Evolutionary conservation across 2,888 invertebrate genomes (phyloP).

Genomic region (Camponotus fellah): DNA sequence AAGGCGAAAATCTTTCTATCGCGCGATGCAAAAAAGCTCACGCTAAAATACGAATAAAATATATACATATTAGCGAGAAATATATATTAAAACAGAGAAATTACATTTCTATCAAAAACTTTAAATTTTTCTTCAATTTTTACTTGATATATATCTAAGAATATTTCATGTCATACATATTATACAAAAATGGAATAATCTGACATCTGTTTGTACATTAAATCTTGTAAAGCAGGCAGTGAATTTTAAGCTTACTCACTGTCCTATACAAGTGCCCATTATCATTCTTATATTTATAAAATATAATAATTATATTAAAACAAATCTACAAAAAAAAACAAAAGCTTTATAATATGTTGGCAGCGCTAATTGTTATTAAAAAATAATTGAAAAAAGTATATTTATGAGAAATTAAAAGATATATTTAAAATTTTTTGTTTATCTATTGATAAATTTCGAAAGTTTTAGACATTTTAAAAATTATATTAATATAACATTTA

Average conservation of each 20-base stretch:
- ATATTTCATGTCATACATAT: constrained; percentile 52
- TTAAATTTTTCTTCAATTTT: constrained; percentile 17
- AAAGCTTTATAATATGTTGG: constrained; percentile 65
- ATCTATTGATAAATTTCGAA: background rate
- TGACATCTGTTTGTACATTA: constrained; percentile 70
- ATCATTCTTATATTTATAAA: constrained; percentile 61
- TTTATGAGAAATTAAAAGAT: background rate
- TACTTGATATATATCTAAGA: constrained; percentile 40
- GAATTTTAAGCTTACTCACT: constrained; percentile 70
- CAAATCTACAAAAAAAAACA: constrained; percentile 41
- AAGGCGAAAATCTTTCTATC: background rate
- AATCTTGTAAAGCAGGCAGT: constrained; percentile 69
- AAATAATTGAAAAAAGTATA: background rate
- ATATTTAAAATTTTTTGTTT: background rate
- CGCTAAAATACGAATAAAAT: constrained; percentile 46
- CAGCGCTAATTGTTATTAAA: constrained; percentile 50
- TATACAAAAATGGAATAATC: constrained; percentile 62
- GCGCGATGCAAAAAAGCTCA: background rate
- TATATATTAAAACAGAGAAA: constrained; percentile 21
- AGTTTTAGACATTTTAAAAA: constrained; percentile 10
- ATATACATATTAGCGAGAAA: constrained; percentile 45
- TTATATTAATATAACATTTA: constrained; percentile 31
- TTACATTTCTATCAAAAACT: constrained; percentile 1
- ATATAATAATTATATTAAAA: constrained; percentile 31
- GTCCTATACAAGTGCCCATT: constrained; percentile 60